These are phyloP conservation scores for Rutpela maculata DNA, from an alignment of 2,888 invertebrate genomes.

Conservation along the genomic window DNA sequence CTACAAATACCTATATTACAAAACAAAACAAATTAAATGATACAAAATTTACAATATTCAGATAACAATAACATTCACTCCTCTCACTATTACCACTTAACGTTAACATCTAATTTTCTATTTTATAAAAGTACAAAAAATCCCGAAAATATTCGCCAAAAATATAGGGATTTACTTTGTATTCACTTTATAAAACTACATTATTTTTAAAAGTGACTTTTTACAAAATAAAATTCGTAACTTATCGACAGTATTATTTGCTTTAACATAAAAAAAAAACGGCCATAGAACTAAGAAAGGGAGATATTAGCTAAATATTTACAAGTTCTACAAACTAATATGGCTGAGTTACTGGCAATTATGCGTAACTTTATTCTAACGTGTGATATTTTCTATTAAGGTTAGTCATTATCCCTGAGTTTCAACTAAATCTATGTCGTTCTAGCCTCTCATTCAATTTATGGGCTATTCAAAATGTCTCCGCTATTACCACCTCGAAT, in stretches of 20 bases:
- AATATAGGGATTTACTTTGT: constrained; percentile 68
- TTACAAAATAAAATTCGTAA: constrained; percentile 50
- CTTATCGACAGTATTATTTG: constrained; percentile 13
- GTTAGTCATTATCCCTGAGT: constrained; percentile 55
- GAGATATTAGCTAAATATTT: constrained; percentile 43
- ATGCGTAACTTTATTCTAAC: constrained; percentile 43
- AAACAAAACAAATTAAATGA: constrained; percentile 65
- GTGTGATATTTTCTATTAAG: constrained; percentile 50
- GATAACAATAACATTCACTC: constrained; percentile 51
- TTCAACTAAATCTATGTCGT: constrained; percentile 47
- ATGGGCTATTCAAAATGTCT: neutral
- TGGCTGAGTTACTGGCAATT: constrained; percentile 64
- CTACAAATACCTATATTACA: constrained; percentile 68
- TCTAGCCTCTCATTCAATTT: constrained; percentile 14
- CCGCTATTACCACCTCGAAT: neutral
- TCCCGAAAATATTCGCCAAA: constrained; percentile 71
- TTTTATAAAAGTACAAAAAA: constrained; percentile 72
- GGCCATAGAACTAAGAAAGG: constrained; percentile 21
- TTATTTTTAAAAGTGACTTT: constrained; percentile 55
- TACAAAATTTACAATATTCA: constrained; percentile 68
- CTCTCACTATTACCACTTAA: constrained; percentile 24
- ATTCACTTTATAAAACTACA: constrained; percentile 60
- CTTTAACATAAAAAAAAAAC: constrained; percentile 11
- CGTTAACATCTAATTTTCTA: constrained; percentile 42
- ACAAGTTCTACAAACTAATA: constrained; percentile 59